Base-by-base conservation (phyloP, 2,888 invertebrate genomes). In the Hypena proboscidalis region DNA sequence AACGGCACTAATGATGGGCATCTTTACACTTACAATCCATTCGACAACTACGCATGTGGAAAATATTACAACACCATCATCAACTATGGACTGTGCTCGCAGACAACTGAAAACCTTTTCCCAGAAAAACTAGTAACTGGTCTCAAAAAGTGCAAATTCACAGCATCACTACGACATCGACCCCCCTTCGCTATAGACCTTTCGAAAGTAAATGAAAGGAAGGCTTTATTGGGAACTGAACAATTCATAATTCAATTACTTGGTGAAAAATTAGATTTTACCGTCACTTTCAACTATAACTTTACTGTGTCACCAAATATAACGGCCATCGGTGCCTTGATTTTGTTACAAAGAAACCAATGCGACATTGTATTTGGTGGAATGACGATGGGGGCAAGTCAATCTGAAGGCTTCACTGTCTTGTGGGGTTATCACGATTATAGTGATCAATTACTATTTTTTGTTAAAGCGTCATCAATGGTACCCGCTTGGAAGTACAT, bases 11-110 rank as follows among this genome's bases (percentile, higher is more conserved):
- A 51, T 0, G 59, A 74, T 6, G 58, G 63, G 3, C 45, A 76
- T 2, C 19, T 85, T 6, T 83, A 75, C 43, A 70, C 79, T 0
- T 85, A 83, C 47, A 77, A 85, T 44, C 81, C 84, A 0, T 84
- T 66, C 22, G 74, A 80, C 31, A 75, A 81, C 39, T 77, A 70
- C 22, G 74, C 70, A 0, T 85, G 85, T 42, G 85, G 85, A 4
- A 74, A 67, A 39, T 67, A 70, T 35, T 85, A 74, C 37, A 57
- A 62, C 4, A 46, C 53, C 27, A 45, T 85, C 2, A 75, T 75
- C 13, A 49, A 61, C 17, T 58, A 64, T 1, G 85, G 85, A 4
- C 58, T 66, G 37, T 85, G 85, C 49, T 39, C 42, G n/a, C 29
- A 51, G 4, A 13, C 44, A n/a, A 45, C 46, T 1, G 26, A 31